Evolutionary conservation across 2,888 invertebrate species (phyloP).

Genomic region (Chrysodeixis includens): DNA sequence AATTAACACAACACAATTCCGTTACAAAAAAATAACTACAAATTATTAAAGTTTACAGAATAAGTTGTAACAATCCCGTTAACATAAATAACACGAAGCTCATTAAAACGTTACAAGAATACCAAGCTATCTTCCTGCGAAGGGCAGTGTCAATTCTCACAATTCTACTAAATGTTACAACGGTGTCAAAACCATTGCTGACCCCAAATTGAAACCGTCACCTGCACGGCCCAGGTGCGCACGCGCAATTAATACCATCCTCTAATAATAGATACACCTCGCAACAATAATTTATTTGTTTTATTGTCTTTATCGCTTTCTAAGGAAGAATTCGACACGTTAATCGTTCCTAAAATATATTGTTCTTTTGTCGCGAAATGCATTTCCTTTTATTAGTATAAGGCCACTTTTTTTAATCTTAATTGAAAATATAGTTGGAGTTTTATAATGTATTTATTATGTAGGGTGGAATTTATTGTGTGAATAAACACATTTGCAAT

Average conservation of each 20-base stretch:
- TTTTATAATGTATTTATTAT: slow-evolving; percentile 64
- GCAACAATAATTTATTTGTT: slow-evolving; percentile 76
- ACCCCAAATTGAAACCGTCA: slow-evolving; percentile 84
- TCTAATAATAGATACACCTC: slow-evolving; percentile 78
- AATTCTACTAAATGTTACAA: slow-evolving; percentile 66
- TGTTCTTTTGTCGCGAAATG: slow-evolving; percentile 70
- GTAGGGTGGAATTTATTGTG: slow-evolving; percentile 73
- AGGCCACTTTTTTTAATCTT: slow-evolving; percentile 77
- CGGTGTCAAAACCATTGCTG: slow-evolving; percentile 79
- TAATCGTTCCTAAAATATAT: slow-evolving; percentile 68
- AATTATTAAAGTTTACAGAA: neutral
- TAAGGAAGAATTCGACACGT: slow-evolving; percentile 64
- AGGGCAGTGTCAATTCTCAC: slow-evolving; percentile 72
- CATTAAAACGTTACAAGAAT: slow-evolving; percentile 14
- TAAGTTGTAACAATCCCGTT: neutral
- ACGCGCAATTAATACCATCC: slow-evolving; percentile 83
- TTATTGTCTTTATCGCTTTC: slow-evolving; percentile 74
- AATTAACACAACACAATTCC: neutral
- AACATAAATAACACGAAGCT: slow-evolving; percentile 2
- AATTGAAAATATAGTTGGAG: slow-evolving; percentile 73
- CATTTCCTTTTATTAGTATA: slow-evolving; percentile 64
- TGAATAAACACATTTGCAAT: slow-evolving; percentile 76
- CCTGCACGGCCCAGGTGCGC: slow-evolving; percentile 86
- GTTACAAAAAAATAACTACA: neutral
- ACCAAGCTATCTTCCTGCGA: slow-evolving; percentile 27